Percentiles rank a stretch among this genome's conserved stretches.
Conservation (phyloP, 2,113 vertebrate species). For the Melanotaenia duboulayi region DNA sequence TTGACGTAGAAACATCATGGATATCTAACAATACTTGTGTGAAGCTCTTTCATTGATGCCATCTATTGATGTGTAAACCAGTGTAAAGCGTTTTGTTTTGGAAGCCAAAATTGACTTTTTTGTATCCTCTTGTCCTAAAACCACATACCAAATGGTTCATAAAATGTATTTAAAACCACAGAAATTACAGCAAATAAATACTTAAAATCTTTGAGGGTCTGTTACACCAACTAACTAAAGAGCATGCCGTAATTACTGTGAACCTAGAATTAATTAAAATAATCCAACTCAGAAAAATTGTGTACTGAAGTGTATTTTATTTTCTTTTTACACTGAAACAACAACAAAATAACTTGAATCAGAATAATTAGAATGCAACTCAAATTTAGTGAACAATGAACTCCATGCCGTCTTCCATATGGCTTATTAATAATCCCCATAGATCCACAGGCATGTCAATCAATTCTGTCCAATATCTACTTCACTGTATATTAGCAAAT, state of each 20-base stretch:
- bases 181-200: neutral
- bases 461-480: neutral
- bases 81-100: too few relatives aligned
- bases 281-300: neutral
- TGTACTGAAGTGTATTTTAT: neutral
- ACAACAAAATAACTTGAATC: neutral
- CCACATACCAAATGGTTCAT: neutral
- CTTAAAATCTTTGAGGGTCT: neutral
- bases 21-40: neutral
- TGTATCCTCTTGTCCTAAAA: too few relatives aligned
- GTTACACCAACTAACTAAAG: neutral
- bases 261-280: neutral
- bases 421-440: neutral
- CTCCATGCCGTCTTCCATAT: neutral
- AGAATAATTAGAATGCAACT: neutral
- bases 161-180: neutral
- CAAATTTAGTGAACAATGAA: neutral
- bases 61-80: too few relatives aligned
- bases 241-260: neutral
- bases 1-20: neutral
- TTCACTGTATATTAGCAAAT: neutral
- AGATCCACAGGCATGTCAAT: neutral
- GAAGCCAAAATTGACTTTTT: too few relatives aligned
- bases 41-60: neutral
- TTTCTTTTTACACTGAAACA: neutral